Conservation (phyloP, 2,797 vertebrate species). For the Microctenopoma steveboyesi region DNA sequence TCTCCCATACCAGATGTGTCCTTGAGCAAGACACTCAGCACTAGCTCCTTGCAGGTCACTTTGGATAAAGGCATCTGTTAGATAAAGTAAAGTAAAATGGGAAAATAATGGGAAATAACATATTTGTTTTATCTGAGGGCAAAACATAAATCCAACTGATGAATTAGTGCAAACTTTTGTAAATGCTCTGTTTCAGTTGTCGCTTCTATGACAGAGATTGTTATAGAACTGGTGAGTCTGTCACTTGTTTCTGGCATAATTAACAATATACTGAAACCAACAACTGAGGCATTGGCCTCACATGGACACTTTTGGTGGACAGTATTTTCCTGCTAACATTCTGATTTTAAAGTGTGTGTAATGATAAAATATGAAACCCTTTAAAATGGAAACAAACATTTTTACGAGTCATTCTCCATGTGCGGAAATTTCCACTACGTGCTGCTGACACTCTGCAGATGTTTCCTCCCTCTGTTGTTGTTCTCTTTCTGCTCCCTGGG, state of each 20-base stretch:
- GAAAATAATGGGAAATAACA: background rate
- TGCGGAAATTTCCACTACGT: slow-evolving; percentile 62
- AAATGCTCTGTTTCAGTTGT: too few species aligned
- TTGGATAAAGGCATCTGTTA: too few species aligned
- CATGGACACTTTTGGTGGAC: background rate
- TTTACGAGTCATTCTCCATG: slow-evolving; percentile 59
- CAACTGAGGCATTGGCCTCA: background rate
- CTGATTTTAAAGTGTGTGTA: too few species aligned
- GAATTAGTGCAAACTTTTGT: background rate
- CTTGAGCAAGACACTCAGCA: too few species aligned
- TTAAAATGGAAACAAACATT: slow-evolving; percentile 17
- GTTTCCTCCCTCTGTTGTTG: slow-evolving; percentile 79
- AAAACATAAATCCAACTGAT: background rate
- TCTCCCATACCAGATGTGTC: too few species aligned
- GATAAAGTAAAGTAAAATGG: too few species aligned
- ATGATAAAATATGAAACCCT: slow-evolving; percentile 6
- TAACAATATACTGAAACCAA: background rate
- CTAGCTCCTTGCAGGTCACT: too few species aligned
- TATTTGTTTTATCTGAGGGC: background rate
- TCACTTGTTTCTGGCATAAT: background rate
- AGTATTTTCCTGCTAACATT: too few species aligned
- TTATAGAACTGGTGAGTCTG: background rate
- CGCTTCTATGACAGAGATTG: too few species aligned
- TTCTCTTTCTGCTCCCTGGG: slow-evolving; percentile 59
- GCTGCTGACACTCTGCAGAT: slow-evolving; percentile 73